Evolutionary conservation across 2,113 vertebrate genomes (phyloP), one percentile per base, ranked within the genome.

Genomic region (Todiramphus saurophagus): DNA sequence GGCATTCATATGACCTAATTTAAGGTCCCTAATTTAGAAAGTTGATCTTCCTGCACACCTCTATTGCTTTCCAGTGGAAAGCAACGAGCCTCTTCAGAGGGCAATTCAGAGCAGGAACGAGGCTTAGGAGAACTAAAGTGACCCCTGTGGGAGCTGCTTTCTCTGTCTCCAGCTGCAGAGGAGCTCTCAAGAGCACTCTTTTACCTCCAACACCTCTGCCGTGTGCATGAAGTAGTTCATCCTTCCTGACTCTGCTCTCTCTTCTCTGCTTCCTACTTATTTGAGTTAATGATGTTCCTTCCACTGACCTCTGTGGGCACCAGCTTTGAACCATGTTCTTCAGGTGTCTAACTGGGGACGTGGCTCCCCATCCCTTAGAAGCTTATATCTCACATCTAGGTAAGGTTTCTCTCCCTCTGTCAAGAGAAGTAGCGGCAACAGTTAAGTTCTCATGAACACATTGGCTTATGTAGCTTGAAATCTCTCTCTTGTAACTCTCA

Each of bases 1-100:
- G 73, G n/a, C 73, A 60, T 89, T 95, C 87, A 89, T 53, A 19
- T 84, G 23, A 82, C 81, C 74, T 69, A 37, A 87, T 60, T 95
- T 87, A 68, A 68, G 51, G 35, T 51, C 16, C 48, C 18, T 68
- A 56, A 64, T 94, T 94, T 87, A 87, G 76, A 81, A 92, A 11
- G 46, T 11, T 2, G 2, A 35, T 72, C 86, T 59, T 87, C 39
- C 48, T 72, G 69, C 56, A 72, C 48, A 31, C 43, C 43, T 68
- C 51, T 63, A 7, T 9, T 89, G 48, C 56, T 93, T 70, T 82
- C 56, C 60, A 56, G 69, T 17, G n/a, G 73, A 53, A 89, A 70
- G 79, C 37, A 83, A 58, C 7, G 50, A 67, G 27, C 4, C 7
- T 41, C 56, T 83, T 81, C 60, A 59, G 72, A 55, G 68, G 43